A percentile compares a stretch with the other conserved stretches of the same genome.
phyloP scores from a whole-genome alignment of 2,113 vertebrate species.

The human region DNA sequence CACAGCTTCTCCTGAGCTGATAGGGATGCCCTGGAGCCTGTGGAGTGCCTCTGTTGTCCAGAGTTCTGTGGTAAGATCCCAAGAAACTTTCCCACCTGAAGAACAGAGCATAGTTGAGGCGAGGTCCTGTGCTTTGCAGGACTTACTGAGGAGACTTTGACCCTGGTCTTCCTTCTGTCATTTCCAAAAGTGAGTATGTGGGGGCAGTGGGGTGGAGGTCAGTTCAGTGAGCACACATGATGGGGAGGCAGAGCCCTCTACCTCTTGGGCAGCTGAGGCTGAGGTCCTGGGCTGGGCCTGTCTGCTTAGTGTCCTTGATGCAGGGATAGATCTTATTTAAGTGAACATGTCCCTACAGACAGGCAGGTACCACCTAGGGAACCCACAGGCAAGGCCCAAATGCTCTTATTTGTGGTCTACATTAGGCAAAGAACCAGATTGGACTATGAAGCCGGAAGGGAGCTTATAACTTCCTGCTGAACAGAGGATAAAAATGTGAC shows the following conservation, averaged over 20 bases:
- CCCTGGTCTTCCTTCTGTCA: not conserved
- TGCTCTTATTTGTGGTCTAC: not conserved
- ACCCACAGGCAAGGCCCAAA: not conserved
- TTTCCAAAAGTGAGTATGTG: not conserved
- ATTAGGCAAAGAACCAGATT: not conserved
- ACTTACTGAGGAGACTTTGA: not conserved
- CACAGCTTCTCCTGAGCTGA: not conserved
- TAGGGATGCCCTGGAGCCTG: not conserved
- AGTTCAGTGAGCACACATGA: not conserved
- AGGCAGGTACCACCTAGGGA: not conserved
- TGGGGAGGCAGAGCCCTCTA: not conserved
- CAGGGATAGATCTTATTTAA: not conserved
- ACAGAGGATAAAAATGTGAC: not conserved
- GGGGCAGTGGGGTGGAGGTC: not conserved
- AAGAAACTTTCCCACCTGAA: not conserved
- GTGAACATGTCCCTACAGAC: not conserved
- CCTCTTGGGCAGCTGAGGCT: not conserved
- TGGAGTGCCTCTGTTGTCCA: not conserved
- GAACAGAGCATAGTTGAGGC: not conserved
- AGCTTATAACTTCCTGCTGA: not conserved
- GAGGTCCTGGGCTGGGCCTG: not conserved
- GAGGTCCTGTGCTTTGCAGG: not conserved
- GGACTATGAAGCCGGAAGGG: not conserved
- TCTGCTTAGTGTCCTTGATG: not conserved
- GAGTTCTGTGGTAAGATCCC: too few species aligned